Evolutionary conservation across 2,888 invertebrate genomes (phyloP).

Genomic region (Arrhopalites spinosus): DNA sequence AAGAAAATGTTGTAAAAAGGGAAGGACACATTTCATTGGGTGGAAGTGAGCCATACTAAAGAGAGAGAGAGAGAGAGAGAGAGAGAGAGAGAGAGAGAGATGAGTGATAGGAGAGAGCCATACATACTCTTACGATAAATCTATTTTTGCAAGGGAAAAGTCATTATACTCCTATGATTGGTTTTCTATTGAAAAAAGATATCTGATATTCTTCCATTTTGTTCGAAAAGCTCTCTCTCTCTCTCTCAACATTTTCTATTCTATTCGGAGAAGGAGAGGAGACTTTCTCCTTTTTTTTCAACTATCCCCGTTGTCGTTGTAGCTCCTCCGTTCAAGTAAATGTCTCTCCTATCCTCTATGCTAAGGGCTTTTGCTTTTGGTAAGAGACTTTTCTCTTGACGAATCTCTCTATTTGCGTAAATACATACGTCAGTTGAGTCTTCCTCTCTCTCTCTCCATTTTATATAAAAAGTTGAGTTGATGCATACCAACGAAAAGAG

Average conservation of each 20-base stretch:
- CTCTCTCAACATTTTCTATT: slow-evolving; percentile 14
- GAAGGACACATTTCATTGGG: slow-evolving; percentile 6
- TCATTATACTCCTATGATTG: slow-evolving; percentile 48
- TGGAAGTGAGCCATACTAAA: not conserved
- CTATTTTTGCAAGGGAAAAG: slow-evolving; percentile 48
- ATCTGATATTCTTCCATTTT: slow-evolving; percentile 49
- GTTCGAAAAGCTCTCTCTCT: slow-evolving; percentile 38
- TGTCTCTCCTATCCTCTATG: slow-evolving; percentile 14
- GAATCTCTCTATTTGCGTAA: slow-evolving; percentile 10
- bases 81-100: not conserved
- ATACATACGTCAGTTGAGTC: slow-evolving; percentile 19
- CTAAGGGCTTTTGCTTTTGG: slow-evolving; percentile 7
- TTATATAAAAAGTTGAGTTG: not conserved
- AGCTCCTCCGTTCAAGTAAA: not conserved
- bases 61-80: slow-evolving; percentile 4
- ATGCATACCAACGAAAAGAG: not conserved
- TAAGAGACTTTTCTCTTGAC: slow-evolving; percentile 6
- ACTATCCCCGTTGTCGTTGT: not conserved
- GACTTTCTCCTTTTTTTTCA: not conserved
- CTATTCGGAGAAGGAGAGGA: slow-evolving; percentile 5
- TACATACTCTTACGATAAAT: slow-evolving; percentile 31
- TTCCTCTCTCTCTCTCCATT: not conserved
- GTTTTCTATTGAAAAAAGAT: slow-evolving; percentile 48
- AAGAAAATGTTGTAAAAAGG: not conserved
- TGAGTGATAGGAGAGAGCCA: not conserved